phyloP scores from a whole-genome alignment of 2,797 vertebrate genomes.

The Cuculus canorus region DNA sequence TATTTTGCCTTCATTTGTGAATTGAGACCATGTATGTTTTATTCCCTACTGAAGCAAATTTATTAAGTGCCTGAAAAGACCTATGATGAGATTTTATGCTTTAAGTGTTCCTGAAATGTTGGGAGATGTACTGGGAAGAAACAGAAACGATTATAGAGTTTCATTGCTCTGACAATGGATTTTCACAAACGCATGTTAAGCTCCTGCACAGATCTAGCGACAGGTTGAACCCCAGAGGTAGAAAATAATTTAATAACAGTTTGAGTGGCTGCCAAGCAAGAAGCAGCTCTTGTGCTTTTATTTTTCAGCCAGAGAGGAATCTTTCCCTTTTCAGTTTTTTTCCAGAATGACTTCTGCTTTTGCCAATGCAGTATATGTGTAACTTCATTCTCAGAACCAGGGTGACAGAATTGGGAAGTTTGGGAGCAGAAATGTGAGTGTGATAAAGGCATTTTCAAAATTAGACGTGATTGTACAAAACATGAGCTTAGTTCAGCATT shows the following conservation, averaged over 20 bases:
- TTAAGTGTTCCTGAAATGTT: not conserved
- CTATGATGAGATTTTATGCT: fast-evolving
- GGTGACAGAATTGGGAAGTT: not conserved
- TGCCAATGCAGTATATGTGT: not conserved
- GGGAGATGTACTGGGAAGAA: not conserved
- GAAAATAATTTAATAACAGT: not conserved
- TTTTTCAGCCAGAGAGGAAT: not conserved
- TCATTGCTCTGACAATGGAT: not conserved
- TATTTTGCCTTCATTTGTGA: not conserved
- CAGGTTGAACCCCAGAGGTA: not conserved
- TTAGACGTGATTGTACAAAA: slow-evolving; percentile 12
- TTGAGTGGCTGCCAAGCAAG: not conserved
- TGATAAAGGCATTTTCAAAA: slow-evolving; percentile 9
- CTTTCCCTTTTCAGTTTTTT: not conserved
- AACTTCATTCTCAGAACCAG: not conserved
- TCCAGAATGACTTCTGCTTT: not conserved
- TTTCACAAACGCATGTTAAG: not conserved
- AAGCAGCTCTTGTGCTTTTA: not conserved
- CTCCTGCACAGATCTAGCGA: not conserved
- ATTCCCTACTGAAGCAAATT: not conserved
- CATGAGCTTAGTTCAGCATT: slow-evolving; percentile 47
- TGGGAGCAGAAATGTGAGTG: not conserved
- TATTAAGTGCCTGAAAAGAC: not conserved
- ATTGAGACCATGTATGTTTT: not conserved
- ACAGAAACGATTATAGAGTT: not conserved